phyloP scores from a whole-genome alignment of 2,113 vertebrate genomes.

The Nesogale talazaci region DNA sequence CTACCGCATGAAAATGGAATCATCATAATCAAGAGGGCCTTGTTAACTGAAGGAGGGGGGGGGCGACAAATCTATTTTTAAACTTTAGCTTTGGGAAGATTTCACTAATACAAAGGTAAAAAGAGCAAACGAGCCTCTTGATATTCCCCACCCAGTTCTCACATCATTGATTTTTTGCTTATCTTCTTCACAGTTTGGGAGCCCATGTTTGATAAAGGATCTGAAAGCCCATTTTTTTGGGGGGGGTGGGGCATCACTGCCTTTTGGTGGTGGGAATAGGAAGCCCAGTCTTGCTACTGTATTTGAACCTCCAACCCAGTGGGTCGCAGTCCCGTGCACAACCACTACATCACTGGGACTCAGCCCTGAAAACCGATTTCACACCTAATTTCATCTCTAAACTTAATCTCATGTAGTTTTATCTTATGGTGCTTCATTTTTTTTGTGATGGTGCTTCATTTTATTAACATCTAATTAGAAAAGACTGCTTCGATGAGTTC shows the following conservation, averaged over 20 bases:
- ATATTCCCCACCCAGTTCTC: not conserved
- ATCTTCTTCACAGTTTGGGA: not conserved
- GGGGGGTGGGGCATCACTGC: too few relatives aligned
- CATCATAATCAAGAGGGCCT: not conserved
- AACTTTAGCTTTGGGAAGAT: slow-evolving; percentile 17
- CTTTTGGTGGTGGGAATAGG: too few relatives aligned
- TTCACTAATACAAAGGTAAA: not conserved
- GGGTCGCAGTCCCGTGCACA: too few relatives aligned
- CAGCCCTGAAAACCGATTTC: not conserved
- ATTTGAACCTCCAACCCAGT: too few relatives aligned
- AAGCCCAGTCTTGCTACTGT: too few relatives aligned
- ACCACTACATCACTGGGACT: too few relatives aligned
- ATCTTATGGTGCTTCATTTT: not conserved
- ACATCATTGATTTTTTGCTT: not conserved
- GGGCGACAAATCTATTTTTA: not conserved
- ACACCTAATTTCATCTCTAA: not conserved
- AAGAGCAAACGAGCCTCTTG: not conserved
- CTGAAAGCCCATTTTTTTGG: not conserved
- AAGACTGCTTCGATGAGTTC: not conserved
- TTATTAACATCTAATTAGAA: not conserved
- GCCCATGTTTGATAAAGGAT: slow-evolving; percentile 18
- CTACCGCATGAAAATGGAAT: not conserved
- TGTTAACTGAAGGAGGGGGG: not conserved
- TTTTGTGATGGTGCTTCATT: not conserved
- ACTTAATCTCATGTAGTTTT: not conserved